Base-by-base conservation (phyloP, 30 jellyfish, hydroid and myxozoan genomes). In the Aurelia aurita complex sp. Pacific region DNA sequence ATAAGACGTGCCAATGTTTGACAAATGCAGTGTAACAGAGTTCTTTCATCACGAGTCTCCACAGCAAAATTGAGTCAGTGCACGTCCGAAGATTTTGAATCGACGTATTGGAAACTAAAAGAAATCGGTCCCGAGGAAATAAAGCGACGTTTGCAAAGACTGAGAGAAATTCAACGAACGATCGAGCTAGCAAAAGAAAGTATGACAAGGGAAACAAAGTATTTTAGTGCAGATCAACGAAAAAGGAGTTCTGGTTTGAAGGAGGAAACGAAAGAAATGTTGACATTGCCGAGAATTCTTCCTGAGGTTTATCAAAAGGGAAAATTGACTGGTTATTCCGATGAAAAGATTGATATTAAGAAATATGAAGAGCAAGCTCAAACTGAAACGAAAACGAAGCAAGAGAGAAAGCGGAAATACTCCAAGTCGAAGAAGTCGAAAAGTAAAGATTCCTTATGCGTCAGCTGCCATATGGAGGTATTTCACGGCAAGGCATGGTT, bases 41-140 rank as follows among this genome's bases (percentile, higher is more conserved):
- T 29, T 0, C 72, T 13, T 46, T 46, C 57, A 46, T 7, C 57
- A 46, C 13, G 57, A 46, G 12, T 46, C 1, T 46, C 57, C 6
- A 0, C 57, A 9, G 8, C 12, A 9, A 13, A 14, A 46, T 64
- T 77, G 87, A 77, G 43, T 42, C 63, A 63, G 67, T 77, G 87
- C 87, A 77, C 77, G 67, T 61, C 61, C 61, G 87, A 77, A 60
- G 87, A 77, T 61, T 33, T 77, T 16, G 87, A 61, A 2, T 43
- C 61, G 77, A 77, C 87, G 77, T 77, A 77, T n/a, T 17, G 9
- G 67, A 60, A 36, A 61, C 66, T 77, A 2, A 77, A 77, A 55
- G 66, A 77, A 17, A 67, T 77, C 18, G 87, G 87, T 18, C 74
- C 61, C 6, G 87, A 77, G 54, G 87, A 77, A 60, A 12, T 77